A percentile compares a stretch with the other conserved stretches of the same genome.
These are phyloP conservation scores for Hyperoodon ampullatus DNA, from an alignment of 2,113 vertebrate species.

Conservation along the genomic window DNA sequence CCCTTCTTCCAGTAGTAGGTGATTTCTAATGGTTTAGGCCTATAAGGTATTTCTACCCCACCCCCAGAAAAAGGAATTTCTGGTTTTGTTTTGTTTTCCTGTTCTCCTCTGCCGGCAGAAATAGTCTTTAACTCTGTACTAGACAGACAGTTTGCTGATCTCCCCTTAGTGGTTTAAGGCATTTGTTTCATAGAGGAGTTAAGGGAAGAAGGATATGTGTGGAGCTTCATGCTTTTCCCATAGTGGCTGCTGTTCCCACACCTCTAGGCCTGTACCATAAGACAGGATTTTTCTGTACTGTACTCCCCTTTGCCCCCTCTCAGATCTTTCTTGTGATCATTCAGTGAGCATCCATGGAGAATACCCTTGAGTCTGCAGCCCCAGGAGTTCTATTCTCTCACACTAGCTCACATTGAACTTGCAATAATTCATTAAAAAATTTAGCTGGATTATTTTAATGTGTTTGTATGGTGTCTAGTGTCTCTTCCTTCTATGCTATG, in stretches of 20 bases:
- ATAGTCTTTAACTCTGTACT: neutral
- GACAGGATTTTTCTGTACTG: neutral
- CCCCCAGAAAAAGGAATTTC: neutral
- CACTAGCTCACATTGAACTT: neutral
- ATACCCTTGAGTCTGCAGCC: neutral
- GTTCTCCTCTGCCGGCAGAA: neutral
- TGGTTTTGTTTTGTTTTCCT: neutral
- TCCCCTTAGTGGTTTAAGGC: neutral
- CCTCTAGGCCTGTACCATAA: neutral
- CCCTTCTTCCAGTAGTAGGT: neutral
- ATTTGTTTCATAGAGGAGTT: neutral
- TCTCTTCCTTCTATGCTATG: neutral
- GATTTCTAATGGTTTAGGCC: neutral
- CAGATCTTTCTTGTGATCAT: neutral
- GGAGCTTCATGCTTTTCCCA: too few species aligned
- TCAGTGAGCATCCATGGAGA: neutral
- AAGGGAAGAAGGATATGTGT: neutral
- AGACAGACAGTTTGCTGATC: neutral
- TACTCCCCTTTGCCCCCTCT: neutral
- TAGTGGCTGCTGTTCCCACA: neutral
- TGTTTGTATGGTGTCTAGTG: neutral
- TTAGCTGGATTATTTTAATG: neutral
- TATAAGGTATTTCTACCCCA: neutral
- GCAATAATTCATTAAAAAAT: neutral
- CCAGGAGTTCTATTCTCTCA: neutral